phyloP scores from a whole-genome alignment of 2,113 vertebrate species.

The Limnothrissa miodon region DNA sequence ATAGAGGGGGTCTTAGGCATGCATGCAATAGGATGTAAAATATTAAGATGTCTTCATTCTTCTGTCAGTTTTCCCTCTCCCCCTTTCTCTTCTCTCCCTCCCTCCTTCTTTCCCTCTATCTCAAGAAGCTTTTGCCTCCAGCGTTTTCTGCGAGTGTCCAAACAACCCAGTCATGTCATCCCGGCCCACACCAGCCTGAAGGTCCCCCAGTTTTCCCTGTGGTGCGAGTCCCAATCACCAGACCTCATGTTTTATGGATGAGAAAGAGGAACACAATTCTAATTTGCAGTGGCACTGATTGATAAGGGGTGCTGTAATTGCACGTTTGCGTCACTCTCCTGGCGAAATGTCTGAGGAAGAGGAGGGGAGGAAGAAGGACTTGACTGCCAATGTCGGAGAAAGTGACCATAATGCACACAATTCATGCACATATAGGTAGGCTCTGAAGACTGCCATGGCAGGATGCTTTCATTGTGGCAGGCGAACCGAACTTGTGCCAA shows the following conservation, averaged over 20 bases:
- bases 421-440: neutral
- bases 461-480: neutral
- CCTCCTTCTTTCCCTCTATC: neutral
- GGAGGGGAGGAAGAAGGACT: neutral
- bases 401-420: neutral
- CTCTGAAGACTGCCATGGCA: neutral
- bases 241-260: constrained; percentile 35
- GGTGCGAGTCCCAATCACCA: constrained; percentile 15
- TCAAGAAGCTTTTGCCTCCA: neutral
- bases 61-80: neutral
- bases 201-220: neutral
- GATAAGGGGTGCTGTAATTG: constrained; percentile 16
- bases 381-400: neutral
- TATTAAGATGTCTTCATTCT: neutral
- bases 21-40: neutral
- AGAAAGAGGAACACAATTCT: constrained; percentile 16
- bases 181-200: neutral
- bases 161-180: neutral
- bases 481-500: neutral
- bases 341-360: neutral
- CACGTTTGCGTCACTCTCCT: neutral
- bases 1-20: neutral
- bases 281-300: constrained; percentile 17
- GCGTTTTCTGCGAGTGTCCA: neutral
- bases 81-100: neutral